Evolutionary conservation across 2,113 vertebrate genomes (phyloP).

Genomic region (Pachyramphus minor): DNA sequence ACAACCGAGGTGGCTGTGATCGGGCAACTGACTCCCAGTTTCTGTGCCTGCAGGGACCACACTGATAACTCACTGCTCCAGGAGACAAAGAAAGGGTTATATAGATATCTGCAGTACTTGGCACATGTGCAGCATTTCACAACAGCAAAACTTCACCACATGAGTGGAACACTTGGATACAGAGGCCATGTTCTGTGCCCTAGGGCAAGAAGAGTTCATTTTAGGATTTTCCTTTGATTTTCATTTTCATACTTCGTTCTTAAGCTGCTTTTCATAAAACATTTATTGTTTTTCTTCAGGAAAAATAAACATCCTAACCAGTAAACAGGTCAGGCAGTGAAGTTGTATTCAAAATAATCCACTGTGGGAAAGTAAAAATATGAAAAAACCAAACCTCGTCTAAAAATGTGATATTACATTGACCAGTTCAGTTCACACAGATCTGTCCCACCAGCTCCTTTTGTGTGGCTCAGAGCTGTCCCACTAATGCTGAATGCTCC

Average conservation of each 20-base stretch:
- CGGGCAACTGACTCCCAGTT: neutral
- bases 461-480: neutral
- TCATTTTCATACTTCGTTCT: neutral
- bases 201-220: neutral
- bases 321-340: conserved; percentile 29
- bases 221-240: conserved; percentile 43
- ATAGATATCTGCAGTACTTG: neutral
- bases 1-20: neutral
- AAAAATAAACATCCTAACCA: conserved; percentile 34
- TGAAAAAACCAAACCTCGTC: neutral
- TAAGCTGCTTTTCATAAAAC: conserved; percentile 17
- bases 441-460: neutral
- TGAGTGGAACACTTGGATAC: neutral
- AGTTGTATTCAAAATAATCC: neutral
- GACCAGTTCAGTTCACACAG: neutral
- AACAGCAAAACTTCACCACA: neutral
- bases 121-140: neutral
- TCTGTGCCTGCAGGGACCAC: neutral
- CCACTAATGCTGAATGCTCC: neutral
- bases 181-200: neutral
- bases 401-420: neutral
- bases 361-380: neutral
- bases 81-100: neutral
- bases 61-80: neutral
- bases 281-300: neutral